These are phyloP conservation scores for Acanthosepion pharaonis DNA, from an alignment of 2,888 invertebrate genomes.

Conservation along the genomic window DNA sequence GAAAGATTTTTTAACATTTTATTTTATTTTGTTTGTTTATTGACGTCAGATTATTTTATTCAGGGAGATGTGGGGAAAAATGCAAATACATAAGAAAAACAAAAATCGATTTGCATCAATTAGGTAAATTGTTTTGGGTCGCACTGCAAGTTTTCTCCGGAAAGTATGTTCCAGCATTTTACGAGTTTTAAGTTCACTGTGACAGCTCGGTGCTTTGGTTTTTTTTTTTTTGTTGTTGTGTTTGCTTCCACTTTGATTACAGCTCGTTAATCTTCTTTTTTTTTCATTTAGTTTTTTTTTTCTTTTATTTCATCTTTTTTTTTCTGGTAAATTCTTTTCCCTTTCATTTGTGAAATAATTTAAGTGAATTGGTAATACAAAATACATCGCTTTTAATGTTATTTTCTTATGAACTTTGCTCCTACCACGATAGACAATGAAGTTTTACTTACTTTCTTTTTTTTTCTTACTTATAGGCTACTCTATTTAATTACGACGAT, in stretches of 20 bases:
- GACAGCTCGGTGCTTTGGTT: background rate
- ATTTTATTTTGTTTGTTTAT: no score
- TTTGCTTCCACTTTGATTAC: background rate
- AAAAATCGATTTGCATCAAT: constrained; percentile 4
- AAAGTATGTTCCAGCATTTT: background rate
- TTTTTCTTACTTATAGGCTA: no score
- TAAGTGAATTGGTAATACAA: background rate
- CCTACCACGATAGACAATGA: background rate
- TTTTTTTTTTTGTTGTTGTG: background rate
- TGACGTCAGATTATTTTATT: background rate
- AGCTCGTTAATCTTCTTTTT: background rate
- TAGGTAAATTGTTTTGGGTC: constrained; percentile 3
- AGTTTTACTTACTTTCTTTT: background rate
- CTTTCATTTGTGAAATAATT: background rate
- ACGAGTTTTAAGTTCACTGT: background rate
- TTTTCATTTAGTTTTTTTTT: background rate
- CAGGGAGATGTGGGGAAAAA: background rate
- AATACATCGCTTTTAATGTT: background rate
- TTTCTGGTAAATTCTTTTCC: background rate
- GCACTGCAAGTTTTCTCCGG: background rate
- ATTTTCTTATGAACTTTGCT: background rate
- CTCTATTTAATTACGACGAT: no score
- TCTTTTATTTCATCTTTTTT: background rate
- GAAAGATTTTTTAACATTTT: no score
- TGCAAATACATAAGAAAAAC: background rate